Base-by-base conservation (phyloP, 2,888 invertebrate genomes). In the Chironomus riparius region DNA sequence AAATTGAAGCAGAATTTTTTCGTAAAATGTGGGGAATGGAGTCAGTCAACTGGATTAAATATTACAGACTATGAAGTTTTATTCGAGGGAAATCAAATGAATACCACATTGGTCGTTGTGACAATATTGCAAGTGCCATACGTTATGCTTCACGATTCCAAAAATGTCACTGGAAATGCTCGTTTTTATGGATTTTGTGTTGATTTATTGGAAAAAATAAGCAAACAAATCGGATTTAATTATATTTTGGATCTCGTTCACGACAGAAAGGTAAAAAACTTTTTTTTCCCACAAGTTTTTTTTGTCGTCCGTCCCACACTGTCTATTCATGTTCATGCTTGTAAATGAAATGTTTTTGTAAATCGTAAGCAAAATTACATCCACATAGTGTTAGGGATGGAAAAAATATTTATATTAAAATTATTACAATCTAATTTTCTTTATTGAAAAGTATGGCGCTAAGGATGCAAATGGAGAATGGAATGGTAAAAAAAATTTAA, bases 11-110 rank as follows among this genome's bases (percentile, higher is more conserved):
- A 91, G 79, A 89, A 91, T 80, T 88, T 90, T 0, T 85, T 92
- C 76, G 88, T 90, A 15, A 92, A 92, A 83, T 91, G 92, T 70
- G 92, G 92, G 0, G 91, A 91, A 81, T 92, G 91, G 91, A 88
- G 88, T 70, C 90, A 90, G 0, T 86, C 87, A 56, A 85, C 83
- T 24, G 89, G 90, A 71, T 87, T 92, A 22, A 90, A 91, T 81
- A 88, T 92, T 76, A 90, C 91, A 0, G 91, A 91, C 81, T 85
- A 87, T 13, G 87, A 87, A 12, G 88, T 91, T 50, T 91, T 92
- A 82, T 91, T 90, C 81, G 91, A 91, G 81, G 87, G 90, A 1
- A 90, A 90, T 15, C 86, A 87, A 0, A 88, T 89, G 84, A 92
- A 92, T 81, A 90, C 91, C 38, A 91, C 92, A 2, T 85, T 73